These are phyloP conservation scores for Pagetopsis macropterus DNA, from an alignment of 2,797 vertebrate genomes.

Conservation along the genomic window DNA sequence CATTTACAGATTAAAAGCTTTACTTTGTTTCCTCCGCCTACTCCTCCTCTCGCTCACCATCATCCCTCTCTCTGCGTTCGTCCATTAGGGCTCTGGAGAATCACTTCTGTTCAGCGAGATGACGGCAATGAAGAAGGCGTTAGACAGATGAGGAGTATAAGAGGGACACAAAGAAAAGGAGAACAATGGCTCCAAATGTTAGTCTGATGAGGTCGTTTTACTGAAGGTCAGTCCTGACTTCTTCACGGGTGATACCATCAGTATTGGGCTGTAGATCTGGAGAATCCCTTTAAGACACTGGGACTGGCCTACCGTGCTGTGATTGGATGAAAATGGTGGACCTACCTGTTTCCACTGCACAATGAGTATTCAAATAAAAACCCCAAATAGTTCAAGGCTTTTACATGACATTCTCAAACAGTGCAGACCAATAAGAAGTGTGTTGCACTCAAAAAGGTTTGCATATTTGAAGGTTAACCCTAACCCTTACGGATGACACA, in stretches of 20 bases:
- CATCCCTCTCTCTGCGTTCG: slow-evolving; percentile 45
- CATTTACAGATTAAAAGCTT: slow-evolving; percentile 90
- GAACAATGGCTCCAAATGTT: background rate
- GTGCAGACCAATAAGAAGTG: no score
- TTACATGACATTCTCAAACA: no score
- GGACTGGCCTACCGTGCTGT: no score
- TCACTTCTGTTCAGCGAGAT: slow-evolving; percentile 35
- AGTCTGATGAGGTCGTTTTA: slow-evolving; percentile 8
- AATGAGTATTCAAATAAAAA: no score
- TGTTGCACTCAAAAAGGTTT: no score
- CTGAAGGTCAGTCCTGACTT: slow-evolving; percentile 14
- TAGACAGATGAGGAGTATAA: slow-evolving; percentile 5
- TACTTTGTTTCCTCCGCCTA: slow-evolving; percentile 78
- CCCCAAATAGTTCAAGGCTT: no score
- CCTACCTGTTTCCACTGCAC: no score
- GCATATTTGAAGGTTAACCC: no score
- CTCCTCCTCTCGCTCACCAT: slow-evolving; percentile 35
- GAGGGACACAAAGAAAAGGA: background rate
- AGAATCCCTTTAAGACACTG: no score
- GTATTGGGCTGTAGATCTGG: background rate
- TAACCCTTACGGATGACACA: no score
- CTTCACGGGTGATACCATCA: background rate
- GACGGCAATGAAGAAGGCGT: slow-evolving; percentile 17
- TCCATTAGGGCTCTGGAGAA: slow-evolving; percentile 37
- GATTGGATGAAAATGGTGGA: no score